Conservation (phyloP, 64 coral and sea anemone species). For the Trachythela sp. region DNA sequence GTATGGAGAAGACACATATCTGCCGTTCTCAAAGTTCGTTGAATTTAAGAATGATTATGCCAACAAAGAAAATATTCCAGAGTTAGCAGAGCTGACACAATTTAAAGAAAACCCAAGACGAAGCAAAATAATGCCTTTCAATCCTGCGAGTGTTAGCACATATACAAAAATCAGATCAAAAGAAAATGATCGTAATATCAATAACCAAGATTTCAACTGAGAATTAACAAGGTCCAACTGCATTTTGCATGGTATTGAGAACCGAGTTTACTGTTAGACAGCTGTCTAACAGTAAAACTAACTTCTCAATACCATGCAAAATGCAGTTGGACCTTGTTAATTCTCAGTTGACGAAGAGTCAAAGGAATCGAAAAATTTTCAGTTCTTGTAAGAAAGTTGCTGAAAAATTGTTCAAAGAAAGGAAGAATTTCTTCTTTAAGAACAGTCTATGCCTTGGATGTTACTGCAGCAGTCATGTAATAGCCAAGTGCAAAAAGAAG, state of each 20-base stretch:
- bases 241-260: no score
- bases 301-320: no score
- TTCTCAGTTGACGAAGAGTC: background rate
- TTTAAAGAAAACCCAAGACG: constrained; percentile 1
- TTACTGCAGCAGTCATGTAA: background rate
- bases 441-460: constrained; percentile 46
- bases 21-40: constrained; percentile 62
- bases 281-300: no score
- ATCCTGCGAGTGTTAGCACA: constrained; percentile 8
- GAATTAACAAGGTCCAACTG: no score
- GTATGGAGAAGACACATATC: constrained; percentile 52
- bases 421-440: constrained; percentile 38
- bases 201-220: background rate
- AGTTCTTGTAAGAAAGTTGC: background rate
- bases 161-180: background rate
- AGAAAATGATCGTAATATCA: background rate
- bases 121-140: background rate
- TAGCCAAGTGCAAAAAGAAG: background rate
- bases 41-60: constrained; percentile 61
- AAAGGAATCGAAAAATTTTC: background rate
- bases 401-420: constrained; percentile 47
- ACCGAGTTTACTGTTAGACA: no score
- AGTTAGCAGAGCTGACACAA: background rate
- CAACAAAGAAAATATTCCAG: constrained; percentile 74
- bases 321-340: no score